Conservation (phyloP, 2,888 invertebrate genomes). For the Dicranocentrus wangi region DNA sequence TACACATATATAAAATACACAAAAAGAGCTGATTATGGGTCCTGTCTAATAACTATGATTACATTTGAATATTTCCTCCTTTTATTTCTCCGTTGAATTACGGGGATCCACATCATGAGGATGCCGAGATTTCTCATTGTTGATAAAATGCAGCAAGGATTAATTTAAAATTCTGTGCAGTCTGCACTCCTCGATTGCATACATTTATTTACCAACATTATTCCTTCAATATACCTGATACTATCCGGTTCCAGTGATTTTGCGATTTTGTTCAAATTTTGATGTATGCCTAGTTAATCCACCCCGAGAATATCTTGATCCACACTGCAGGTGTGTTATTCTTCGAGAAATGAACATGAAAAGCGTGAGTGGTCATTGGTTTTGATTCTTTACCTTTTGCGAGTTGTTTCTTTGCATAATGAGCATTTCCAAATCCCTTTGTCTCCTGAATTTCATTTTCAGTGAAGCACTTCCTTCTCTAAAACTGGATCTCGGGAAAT, state of each 20-base stretch:
- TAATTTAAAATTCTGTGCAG: too few species aligned
- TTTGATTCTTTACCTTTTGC: not conserved
- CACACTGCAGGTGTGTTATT: not conserved
- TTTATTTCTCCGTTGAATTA: conserved; percentile 52
- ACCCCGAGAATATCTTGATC: too few species aligned
- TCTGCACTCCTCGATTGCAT: too few species aligned
- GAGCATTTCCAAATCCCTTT: too few species aligned
- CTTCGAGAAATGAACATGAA: conserved; percentile 3
- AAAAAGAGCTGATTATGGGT: conserved; percentile 60
- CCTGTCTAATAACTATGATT: conserved; percentile 67
- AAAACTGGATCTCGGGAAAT: not conserved
- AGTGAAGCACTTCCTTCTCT: not conserved
- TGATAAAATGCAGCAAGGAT: not conserved
- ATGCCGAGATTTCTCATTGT: conserved; percentile 10
- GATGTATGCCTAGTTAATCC: too few species aligned
- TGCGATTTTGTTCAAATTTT: too few species aligned
- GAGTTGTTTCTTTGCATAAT: not conserved
- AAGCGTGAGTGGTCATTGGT: conserved; percentile 35
- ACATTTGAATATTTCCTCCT: conserved; percentile 64
- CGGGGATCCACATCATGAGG: conserved; percentile 4
- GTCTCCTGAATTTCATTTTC: too few species aligned
- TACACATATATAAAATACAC: conserved; percentile 57
- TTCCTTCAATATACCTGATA: too few species aligned
- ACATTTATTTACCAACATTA: too few species aligned
- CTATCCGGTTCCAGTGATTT: too few species aligned